Evolutionary conservation across 2,113 vertebrate species (phyloP).

Genomic region (Apodemus speciosus): DNA sequence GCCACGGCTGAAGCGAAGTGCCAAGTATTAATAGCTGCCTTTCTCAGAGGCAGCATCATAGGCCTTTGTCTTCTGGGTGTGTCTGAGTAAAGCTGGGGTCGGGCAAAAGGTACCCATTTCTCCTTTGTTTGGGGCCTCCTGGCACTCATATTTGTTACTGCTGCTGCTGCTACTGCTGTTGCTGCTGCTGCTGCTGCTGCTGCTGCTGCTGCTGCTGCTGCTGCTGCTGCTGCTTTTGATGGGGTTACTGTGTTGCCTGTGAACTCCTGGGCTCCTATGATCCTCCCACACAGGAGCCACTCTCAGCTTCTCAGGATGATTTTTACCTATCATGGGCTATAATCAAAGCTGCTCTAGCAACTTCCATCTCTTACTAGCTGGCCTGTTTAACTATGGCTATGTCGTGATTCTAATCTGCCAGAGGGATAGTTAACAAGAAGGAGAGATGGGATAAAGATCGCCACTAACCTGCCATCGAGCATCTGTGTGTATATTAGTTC

Average conservation of each 20-base stretch:
- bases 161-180: not conserved
- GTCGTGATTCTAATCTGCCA: not conserved
- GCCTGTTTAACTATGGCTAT: not conserved
- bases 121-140: not conserved
- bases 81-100: not conserved
- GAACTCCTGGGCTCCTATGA: not conserved
- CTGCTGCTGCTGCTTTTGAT: not conserved
- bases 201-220: not conserved
- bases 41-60: not conserved
- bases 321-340: not conserved
- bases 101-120: not conserved
- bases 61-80: not conserved
- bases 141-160: accelerated
- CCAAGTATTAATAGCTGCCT: not conserved
- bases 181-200: not conserved
- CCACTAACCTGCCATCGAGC: not conserved
- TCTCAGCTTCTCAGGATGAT: not conserved
- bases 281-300: not conserved
- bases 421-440: not conserved
- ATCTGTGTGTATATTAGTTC: not conserved
- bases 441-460: not conserved
- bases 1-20: not conserved
- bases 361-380: not conserved
- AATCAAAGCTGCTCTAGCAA: not conserved
- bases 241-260: not conserved